Conservation (phyloP, 2,797 vertebrate species). For the Brachyrhaphis roseni region DNA sequence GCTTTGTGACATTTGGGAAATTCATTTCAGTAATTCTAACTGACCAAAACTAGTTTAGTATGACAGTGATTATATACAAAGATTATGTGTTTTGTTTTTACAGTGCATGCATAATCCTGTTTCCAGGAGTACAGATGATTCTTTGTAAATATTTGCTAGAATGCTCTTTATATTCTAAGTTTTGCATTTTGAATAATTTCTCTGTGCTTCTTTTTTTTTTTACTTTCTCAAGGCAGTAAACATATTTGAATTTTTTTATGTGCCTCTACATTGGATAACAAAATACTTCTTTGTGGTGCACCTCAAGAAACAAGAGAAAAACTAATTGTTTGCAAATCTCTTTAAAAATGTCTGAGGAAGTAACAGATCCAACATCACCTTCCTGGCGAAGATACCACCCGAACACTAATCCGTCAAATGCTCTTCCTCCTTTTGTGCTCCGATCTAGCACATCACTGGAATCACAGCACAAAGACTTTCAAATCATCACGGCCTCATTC, state of each 20-base stretch:
- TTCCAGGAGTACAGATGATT: neutral
- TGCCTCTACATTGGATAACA: neutral
- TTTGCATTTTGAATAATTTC: neutral
- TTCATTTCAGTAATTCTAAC: neutral
- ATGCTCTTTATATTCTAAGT: neutral
- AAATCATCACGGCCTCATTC: constrained; percentile 46
- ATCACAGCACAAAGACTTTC: constrained; percentile 41
- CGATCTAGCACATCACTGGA: constrained; percentile 23
- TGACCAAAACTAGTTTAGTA: neutral
- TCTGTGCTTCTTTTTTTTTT: neutral
- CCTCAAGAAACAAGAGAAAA: neutral
- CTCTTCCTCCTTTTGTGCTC: constrained; percentile 23
- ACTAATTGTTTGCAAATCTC: neutral
- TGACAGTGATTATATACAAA: neutral
- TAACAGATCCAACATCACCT: constrained; percentile 28
- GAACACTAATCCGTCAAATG: constrained; percentile 29
- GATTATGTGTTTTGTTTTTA: neutral
- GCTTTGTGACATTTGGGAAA: neutral
- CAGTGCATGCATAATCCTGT: neutral
- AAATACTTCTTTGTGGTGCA: neutral
- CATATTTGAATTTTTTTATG: neutral
- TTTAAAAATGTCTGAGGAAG: neutral
- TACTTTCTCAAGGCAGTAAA: neutral
- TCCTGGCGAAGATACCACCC: constrained; percentile 19
- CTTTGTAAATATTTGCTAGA: neutral